phyloP scores from a whole-genome alignment of 2,888 invertebrate species.

The Dolichomitus sp. region DNA sequence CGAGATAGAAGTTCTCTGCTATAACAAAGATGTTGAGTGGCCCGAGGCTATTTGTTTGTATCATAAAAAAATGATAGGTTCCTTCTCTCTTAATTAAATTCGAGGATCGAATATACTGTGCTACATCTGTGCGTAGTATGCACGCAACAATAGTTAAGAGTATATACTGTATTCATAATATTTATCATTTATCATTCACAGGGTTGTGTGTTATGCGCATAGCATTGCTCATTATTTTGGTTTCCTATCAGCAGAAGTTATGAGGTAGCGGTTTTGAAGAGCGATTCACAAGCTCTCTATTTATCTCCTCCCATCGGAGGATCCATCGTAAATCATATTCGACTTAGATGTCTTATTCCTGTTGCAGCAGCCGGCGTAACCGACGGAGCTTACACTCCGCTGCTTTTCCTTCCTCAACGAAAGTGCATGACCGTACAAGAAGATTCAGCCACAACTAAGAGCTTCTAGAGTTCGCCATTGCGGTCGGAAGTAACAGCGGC shows the following conservation, averaged over 20 bases:
- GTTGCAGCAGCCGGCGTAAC: slow-evolving; percentile 70
- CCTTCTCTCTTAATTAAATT: no score
- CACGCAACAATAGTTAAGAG: neutral
- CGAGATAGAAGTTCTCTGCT: no score
- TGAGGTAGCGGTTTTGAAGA: slow-evolving; percentile 42
- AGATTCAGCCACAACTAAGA: slow-evolving; percentile 50
- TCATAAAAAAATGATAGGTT: no score
- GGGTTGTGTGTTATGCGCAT: neutral
- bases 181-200: neutral
- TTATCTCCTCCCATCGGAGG: slow-evolving; percentile 64
- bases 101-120: no score
- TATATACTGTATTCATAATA: neutral
- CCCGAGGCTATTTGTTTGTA: no score
- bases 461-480: slow-evolving; percentile 45
- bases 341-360: slow-evolving; percentile 62
- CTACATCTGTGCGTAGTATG: no score
- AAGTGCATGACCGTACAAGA: slow-evolving; percentile 61
- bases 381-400: slow-evolving; percentile 63
- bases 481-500: slow-evolving; percentile 62
- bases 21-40: no score
- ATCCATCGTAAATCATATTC: slow-evolving; percentile 65
- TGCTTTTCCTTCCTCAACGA: slow-evolving; percentile 46
- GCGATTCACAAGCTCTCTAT: slow-evolving; percentile 53
- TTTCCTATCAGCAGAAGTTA: slow-evolving; percentile 45
- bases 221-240: slow-evolving; percentile 37